Base-by-base conservation (phyloP, 1,140 invertebrate genomes). In the Hycleus cichorii region DNA sequence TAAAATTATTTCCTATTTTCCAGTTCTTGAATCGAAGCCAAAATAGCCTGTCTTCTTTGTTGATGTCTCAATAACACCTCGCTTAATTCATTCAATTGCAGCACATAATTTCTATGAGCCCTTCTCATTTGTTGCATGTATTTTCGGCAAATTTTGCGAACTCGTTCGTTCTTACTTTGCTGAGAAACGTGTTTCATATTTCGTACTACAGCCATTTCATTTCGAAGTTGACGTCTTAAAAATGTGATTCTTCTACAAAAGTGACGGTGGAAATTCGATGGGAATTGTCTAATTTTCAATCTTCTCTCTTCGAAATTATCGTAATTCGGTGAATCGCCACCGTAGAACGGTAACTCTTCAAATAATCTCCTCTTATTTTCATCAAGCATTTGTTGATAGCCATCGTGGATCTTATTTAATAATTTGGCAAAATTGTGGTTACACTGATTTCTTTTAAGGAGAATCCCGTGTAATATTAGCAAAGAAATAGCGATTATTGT, bases 191-290 rank as follows among this genome's bases (percentile, higher is more conserved):
- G 55, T 25, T 68, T 63, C 4, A 49, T 58, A n/a, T 60, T 59
- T 49, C 62, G 59, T 24, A 68, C 57, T 39, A 55, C 47, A 39
- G 39, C 11, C 0, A 68, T 48, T 51, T 68, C 59, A 6, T 60
- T 59, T 18, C 54, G 50, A 40, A 60, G 66, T 48, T 62, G 58
- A 39, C 61, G 48, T 56, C 63, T 68, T n/a, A 68, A 64, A 27
- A 64, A 49, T 47, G 61, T 60, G 11, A 68, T 58, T 38, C 59
- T 60, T n/a, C 59, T 1, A 7, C 32, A 32, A 7, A 32, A 32
- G 4, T 32, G 32, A 32, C 32, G 32, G 4, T 32, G 32, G 32
- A 32, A 32, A 32, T 32, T 32, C 4, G 32, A 32, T 18, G 18
- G 18, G 32, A 32, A 32, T 32, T 32, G 4, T 7, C 3, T 4